phyloP scores from a whole-genome alignment of 2,888 invertebrate species.

The Byasa hedistus region DNA sequence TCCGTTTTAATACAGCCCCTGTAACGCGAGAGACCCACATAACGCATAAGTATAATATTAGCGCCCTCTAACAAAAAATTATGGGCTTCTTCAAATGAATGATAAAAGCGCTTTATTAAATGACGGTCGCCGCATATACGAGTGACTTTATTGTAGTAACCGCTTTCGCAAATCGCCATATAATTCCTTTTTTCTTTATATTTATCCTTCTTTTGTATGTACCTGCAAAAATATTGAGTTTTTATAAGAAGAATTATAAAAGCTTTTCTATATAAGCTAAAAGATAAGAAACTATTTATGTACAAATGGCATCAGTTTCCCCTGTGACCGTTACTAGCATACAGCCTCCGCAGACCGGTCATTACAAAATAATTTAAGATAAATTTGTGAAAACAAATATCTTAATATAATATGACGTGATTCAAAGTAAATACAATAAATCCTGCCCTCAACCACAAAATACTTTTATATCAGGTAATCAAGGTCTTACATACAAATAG shows the following conservation, averaged over 20 bases:
- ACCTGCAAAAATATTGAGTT: constrained; percentile 48
- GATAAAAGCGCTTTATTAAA: constrained; percentile 70
- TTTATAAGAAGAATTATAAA: not conserved
- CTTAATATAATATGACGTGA: too few species aligned
- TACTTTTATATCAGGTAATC: not conserved
- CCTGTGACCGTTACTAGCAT: too few species aligned
- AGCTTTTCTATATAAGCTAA: not conserved
- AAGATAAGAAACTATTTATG: too few species aligned
- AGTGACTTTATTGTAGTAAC: constrained; percentile 78
- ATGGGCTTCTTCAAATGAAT: constrained; percentile 69
- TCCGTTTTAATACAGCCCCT: constrained; percentile 78
- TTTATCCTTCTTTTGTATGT: constrained; percentile 61
- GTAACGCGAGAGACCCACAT: constrained; percentile 76
- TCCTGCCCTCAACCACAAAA: not conserved
- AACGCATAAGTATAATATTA: constrained; percentile 81
- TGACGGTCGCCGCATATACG: constrained; percentile 68
- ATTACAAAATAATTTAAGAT: not conserved
- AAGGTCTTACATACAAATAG: too few species aligned
- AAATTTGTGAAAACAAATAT: not conserved
- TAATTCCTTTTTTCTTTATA: constrained; percentile 77
- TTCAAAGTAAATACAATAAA: not conserved
- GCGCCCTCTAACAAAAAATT: constrained; percentile 82
- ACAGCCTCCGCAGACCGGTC: too few species aligned
- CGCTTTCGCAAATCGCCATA: constrained; percentile 75
- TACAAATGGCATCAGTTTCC: too few species aligned